Conservation (phyloP, 2,113 vertebrate species). For the Glaucomys volans region DNA sequence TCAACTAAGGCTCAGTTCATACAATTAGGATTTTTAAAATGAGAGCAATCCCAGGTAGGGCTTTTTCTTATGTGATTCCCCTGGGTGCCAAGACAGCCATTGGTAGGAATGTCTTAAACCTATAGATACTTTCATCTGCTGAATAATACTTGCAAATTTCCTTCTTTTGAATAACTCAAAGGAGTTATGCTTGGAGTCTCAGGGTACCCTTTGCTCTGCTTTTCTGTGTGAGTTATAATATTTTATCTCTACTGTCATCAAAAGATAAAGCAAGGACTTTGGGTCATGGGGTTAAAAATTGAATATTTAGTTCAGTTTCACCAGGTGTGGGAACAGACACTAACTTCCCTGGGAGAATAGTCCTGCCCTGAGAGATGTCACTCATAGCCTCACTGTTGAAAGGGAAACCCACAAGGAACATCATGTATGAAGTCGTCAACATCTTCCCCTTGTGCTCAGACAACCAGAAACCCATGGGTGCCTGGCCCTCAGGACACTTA, state of each 20-base stretch:
- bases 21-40: background rate
- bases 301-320: background rate
- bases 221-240: background rate
- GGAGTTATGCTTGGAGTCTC: background rate
- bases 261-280: background rate
- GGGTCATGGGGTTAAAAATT: background rate
- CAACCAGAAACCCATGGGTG: background rate
- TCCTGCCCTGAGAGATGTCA: background rate
- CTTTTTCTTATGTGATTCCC: constrained; percentile 20
- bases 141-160: constrained; percentile 29
- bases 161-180: background rate
- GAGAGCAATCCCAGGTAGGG: background rate
- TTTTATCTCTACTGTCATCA: constrained; percentile 6
- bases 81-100: background rate
- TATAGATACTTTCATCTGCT: background rate
- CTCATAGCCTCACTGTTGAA: background rate
- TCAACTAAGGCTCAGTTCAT: background rate
- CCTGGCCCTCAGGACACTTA: background rate
- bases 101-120: background rate
- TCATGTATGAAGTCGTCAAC: background rate
- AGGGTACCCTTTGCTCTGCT: background rate
- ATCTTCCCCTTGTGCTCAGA: background rate
- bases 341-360: background rate
- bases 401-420: background rate
- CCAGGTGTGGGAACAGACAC: background rate